Base-by-base conservation (phyloP, 53 echinoderm and acorn worm genomes). In the Apostichopus leukothele region DNA sequence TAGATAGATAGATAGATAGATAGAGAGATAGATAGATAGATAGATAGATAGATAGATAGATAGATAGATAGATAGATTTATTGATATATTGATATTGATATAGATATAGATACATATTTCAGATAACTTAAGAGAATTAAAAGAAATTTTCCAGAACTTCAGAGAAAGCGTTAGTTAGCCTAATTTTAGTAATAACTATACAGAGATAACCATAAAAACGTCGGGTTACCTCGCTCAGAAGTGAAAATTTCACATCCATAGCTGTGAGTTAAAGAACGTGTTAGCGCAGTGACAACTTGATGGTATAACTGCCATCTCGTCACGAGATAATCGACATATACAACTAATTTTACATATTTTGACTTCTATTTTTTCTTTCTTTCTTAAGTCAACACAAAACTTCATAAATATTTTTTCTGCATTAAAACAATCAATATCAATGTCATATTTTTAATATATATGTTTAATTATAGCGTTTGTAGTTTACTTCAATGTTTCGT, bases 241-340 rank as follows among this genome's bases (percentile, higher is more conserved):
- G 71, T 71, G 71, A 71, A 71, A 39, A 71, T 71, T 71, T 71
- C 71, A 71, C 71, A 71, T 71, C 71, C 71, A 16, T 71, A 71
- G 71, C 71, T 18, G 71, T 71, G 71, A 71, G 18, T 71, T 71
- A 16, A 71, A 18, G 71, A 18, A 71, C 14, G 71, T 71, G 71
- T 19, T 19, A 71, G 6, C 14, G 18, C 71, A 19, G 71, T 71
- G 71, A 71, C 71, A 71, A 6, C 71, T 5, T 71, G 18, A 19
- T 71, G 71, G 18, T 71, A 71, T n/a, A 6, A n/a, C 18, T 71
- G 71, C 13, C 71, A 19, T 16, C 71, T 71, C 21, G 18, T n/a
- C 71, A n/a, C 21, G 71, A 14, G 6, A n/a, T 71, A 71, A 14
- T 6, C 18, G 71, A 18, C 71, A 71, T 71, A 71, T 71, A 71